These are phyloP conservation scores for Myiopsitta monachus DNA, from an alignment of 2,113 vertebrate genomes.

Conservation along the genomic window DNA sequence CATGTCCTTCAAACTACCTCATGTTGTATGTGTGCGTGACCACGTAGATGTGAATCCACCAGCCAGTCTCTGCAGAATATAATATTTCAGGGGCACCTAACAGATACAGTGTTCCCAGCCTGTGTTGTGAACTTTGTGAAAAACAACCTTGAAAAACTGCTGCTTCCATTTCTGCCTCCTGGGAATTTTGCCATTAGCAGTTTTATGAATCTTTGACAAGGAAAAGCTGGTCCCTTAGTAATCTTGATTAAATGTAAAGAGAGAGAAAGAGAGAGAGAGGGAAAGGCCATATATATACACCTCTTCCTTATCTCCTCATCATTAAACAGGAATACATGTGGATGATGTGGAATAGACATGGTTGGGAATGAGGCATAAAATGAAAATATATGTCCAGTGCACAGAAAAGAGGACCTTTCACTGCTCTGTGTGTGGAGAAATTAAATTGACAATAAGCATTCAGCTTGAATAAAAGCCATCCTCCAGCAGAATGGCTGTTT, in stretches of 20 bases:
- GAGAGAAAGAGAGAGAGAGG: background rate
- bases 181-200: background rate
- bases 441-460: background rate
- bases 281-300: fast-evolving
- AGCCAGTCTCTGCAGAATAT: background rate
- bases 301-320: background rate
- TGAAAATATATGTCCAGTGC: background rate
- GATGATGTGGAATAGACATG: background rate
- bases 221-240: background rate
- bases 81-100: background rate
- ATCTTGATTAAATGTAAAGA: background rate
- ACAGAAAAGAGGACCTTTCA: background rate
- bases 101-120: background rate
- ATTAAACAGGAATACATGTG: background rate
- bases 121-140: background rate
- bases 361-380: background rate
- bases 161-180: background rate
- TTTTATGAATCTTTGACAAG: background rate
- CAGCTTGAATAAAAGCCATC: background rate
- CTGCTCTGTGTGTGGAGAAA: background rate
- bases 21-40: background rate
- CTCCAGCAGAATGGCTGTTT: background rate
- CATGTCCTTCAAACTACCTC: background rate
- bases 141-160: background rate
- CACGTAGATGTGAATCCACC: background rate